phyloP scores from a whole-genome alignment of 2,113 vertebrate genomes.

The Monopterus albus region DNA sequence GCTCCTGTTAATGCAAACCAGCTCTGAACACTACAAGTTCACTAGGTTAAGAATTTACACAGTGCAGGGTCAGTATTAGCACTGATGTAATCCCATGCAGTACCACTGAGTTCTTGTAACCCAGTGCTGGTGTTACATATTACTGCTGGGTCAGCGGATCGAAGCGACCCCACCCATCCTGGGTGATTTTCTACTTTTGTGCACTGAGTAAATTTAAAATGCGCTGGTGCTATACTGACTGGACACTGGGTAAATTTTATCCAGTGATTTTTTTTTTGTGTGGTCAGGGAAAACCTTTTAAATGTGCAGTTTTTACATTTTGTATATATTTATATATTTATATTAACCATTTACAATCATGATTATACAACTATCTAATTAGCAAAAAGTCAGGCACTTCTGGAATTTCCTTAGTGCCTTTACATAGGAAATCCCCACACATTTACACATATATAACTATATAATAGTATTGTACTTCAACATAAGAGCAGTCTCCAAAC shows the following conservation, averaged over 20 bases:
- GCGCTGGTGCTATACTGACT: no score
- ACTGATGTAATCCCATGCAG: no score
- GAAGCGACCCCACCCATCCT: no score
- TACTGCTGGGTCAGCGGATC: no score
- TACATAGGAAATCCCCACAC: constrained; percentile 68
- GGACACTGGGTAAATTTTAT: no score
- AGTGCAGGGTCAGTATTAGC: no score
- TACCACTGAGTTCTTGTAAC: no score
- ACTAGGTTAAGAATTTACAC: no score
- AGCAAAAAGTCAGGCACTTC: constrained; percentile 73
- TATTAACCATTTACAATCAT: constrained; percentile 75
- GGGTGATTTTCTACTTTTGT: no score
- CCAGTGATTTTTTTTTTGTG: no score
- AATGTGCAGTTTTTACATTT: constrained; percentile 64
- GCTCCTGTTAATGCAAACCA: constrained; percentile 12
- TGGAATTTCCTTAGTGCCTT: constrained; percentile 55
- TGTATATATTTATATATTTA: constrained; percentile 76
- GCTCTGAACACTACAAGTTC: background rate
- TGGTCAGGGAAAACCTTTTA: constrained; percentile 42
- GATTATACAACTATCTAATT: constrained; percentile 66
- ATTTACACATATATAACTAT: constrained; percentile 70
- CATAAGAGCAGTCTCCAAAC: constrained; percentile 45
- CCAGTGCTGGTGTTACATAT: no score
- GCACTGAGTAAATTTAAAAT: no score
- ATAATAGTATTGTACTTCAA: constrained; percentile 65